Base-by-base conservation (phyloP, 2,797 vertebrate species). In the Smutsia gigantea region DNA sequence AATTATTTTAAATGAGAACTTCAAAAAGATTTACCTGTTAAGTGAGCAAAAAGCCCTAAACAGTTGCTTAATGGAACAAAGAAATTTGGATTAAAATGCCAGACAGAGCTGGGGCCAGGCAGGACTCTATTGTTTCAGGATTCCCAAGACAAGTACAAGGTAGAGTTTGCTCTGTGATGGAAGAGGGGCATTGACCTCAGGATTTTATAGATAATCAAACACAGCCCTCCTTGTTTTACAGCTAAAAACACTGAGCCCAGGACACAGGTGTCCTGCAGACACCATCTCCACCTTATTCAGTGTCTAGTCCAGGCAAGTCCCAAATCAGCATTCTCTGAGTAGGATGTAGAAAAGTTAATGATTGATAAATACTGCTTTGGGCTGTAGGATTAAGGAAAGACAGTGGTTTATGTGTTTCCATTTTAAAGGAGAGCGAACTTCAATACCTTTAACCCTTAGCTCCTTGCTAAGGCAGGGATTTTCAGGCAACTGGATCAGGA, bases 1-100 rank as follows among this genome's bases (percentile, higher is more conserved):
- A 97, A 97, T 97, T 97, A 95, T 97, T 97, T 97, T 93, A 96
- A 97, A 94, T 79, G 89, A 97, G 96, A 92, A 96, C 93, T 97
- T 97, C 93, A 97, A 97, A 97, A 96, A 91, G 94, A 74, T 66
- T 61, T 84, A 96, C 91, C 92, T 97, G 87, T 90, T 89, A 97
- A 97, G 96, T 79, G 96, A 97, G 8, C 90, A 91, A 96, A 96
- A 96, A 34, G 42, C 25, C 46, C 74, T 51, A 57, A 87, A 81
- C 53, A 69, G 66, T 93, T 93, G 91, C 79, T 42, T 96, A 53
- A 57, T n/a, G 92, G 91, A 96, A 89, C 95, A 93, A 89, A 93
- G 83, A 83, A 51, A 51, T 82, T 95, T 72, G 68, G 64, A 91
- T 95, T 66, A 83, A 95, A 87, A 95, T 63, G 42, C n/a, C 39